Evolutionary conservation across 2,113 vertebrate genomes (phyloP).

Genomic region (Morone saxatilis): DNA sequence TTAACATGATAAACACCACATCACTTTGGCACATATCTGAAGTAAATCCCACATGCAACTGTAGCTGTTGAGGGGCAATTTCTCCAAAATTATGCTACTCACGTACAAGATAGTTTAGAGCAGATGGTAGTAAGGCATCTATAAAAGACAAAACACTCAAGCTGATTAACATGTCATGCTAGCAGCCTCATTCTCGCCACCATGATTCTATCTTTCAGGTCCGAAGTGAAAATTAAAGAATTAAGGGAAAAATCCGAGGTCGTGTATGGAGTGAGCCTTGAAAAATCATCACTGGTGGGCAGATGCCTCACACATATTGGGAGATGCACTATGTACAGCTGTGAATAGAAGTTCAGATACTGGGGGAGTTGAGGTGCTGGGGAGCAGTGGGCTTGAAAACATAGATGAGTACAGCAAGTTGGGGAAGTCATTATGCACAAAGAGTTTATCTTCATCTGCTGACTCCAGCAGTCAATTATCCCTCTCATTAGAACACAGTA

Average conservation of each 20-base stretch:
- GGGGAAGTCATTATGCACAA: conserved; percentile 54
- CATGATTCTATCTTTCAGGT: conserved; percentile 24
- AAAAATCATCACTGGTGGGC: conserved; percentile 32
- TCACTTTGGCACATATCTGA: conserved; percentile 15
- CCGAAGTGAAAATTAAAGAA: conserved; percentile 20
- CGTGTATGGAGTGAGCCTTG: conserved; percentile 16
- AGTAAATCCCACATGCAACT: conserved; percentile 26
- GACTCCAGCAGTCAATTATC: conserved; percentile 74
- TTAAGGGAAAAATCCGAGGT: conserved; percentile 44
- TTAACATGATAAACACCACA: conserved; percentile 23
- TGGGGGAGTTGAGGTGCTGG: background rate
- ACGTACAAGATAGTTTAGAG: conserved; percentile 26
- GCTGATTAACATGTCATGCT: conserved; percentile 58
- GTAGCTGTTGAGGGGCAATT: background rate
- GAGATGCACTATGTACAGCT: conserved; percentile 14
- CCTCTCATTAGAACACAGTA: conserved; percentile 62
- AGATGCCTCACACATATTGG: conserved; percentile 1
- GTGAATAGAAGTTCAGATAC: conserved; percentile 13
- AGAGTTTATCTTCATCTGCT: conserved; percentile 65
- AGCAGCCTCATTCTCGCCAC: conserved; percentile 31
- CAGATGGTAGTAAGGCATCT: conserved; percentile 46
- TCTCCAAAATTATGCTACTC: conserved; percentile 26
- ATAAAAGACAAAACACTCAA: conserved; percentile 53
- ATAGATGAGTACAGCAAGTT: conserved; percentile 27
- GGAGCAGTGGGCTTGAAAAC: conserved; percentile 7